phyloP scores from a whole-genome alignment of 2,888 invertebrate species.

The Mythimna lalbum region DNA sequence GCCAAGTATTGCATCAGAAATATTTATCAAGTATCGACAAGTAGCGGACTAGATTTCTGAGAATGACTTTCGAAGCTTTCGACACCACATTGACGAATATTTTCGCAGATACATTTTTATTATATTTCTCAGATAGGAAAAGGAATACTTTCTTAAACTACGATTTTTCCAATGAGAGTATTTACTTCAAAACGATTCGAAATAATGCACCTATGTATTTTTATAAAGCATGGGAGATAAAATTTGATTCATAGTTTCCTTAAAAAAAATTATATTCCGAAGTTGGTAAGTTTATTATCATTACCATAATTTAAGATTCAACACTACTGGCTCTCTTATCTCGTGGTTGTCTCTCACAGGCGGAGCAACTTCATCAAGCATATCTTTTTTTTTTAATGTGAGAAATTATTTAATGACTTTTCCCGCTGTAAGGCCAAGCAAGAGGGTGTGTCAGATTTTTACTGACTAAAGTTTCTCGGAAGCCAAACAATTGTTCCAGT shows the following conservation, averaged over 20 bases:
- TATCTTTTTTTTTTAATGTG: too few relatives aligned
- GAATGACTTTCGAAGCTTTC: slow-evolving; percentile 14
- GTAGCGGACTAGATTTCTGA: slow-evolving; percentile 11
- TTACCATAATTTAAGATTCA: too few relatives aligned
- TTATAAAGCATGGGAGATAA: not conserved
- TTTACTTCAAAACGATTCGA: slow-evolving; percentile 11
- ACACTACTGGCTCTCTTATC: too few relatives aligned
- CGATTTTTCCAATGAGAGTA: not conserved
- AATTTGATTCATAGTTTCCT: not conserved
- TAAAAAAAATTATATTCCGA: not conserved
- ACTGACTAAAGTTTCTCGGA: too few relatives aligned
- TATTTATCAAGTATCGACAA: slow-evolving; percentile 12
- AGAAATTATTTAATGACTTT: too few relatives aligned
- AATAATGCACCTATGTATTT: slow-evolving; percentile 1
- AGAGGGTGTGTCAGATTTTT: too few relatives aligned
- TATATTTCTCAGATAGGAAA: not conserved
- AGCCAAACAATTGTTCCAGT: too few relatives aligned
- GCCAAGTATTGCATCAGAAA: slow-evolving; percentile 2
- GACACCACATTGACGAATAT: not conserved
- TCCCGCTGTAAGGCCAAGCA: too few relatives aligned
- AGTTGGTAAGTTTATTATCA: not conserved
- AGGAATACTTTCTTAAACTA: not conserved
- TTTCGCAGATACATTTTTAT: not conserved
- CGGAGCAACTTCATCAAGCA: too few relatives aligned
- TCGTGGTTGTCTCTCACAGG: too few relatives aligned